phyloP scores from a whole-genome alignment of 2,113 vertebrate genomes.

The Psittacula cyanocephala region DNA sequence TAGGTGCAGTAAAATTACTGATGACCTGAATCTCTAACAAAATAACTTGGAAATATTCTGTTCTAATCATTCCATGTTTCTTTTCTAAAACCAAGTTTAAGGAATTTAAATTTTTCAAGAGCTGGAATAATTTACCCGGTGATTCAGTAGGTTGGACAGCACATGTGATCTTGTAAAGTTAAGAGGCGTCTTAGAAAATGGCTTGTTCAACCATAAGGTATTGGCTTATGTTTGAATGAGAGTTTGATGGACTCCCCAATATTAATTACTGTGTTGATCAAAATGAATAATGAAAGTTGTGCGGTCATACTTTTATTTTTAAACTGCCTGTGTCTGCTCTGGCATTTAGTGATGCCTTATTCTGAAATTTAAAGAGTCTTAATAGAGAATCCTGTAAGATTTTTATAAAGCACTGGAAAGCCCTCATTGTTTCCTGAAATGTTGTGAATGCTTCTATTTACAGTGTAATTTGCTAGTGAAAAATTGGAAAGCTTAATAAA shows the following conservation, averaged over 20 bases:
- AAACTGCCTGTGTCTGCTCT: neutral
- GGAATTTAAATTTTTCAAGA: neutral
- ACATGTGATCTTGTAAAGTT: neutral
- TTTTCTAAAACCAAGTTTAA: neutral
- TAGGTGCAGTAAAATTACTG: neutral
- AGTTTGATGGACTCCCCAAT: neutral
- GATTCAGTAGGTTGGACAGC: neutral
- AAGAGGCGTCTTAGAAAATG: neutral
- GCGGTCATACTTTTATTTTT: neutral
- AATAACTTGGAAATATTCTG: neutral
- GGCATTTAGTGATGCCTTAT: neutral
- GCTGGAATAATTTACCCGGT: neutral
- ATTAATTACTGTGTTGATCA: neutral
- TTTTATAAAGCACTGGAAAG: neutral
- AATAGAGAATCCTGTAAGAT: neutral
- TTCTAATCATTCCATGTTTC: neutral
- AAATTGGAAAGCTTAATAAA: neutral
- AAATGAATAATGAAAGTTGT: neutral
- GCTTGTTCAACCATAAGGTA: neutral
- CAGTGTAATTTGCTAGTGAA: neutral
- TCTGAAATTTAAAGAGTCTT: neutral
- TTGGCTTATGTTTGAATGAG: neutral
- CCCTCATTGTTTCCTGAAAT: neutral
- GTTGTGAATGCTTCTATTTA: neutral
- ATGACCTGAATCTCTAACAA: neutral